These are phyloP conservation scores for Diaperis boleti DNA, from an alignment of 2,888 invertebrate species.

Conservation along the genomic window DNA sequence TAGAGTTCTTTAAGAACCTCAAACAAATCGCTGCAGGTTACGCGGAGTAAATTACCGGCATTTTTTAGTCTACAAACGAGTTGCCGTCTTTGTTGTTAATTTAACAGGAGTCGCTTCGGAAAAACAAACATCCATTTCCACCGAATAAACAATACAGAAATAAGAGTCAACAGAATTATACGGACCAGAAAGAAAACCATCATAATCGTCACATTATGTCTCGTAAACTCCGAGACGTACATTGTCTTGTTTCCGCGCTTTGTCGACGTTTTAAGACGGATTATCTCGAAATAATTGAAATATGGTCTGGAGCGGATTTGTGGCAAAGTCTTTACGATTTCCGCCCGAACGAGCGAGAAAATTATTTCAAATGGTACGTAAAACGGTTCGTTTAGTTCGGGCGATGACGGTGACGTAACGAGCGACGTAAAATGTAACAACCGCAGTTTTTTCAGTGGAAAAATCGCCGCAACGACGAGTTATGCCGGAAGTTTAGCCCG, in stretches of 20 bases:
- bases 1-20: background rate
- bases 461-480: no score
- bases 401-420: background rate
- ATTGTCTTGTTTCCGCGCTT: background rate
- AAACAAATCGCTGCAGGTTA: background rate
- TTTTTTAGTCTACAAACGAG: no score
- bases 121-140: no score
- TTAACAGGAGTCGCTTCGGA: no score
- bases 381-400: background rate
- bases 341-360: background rate
- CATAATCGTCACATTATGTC: no score
- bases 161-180: no score
- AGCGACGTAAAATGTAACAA: background rate
- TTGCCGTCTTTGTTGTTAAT: no score
- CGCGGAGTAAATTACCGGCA: background rate
- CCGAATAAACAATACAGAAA: no score
- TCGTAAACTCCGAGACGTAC: no score
- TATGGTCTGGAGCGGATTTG: conserved; percentile 2
- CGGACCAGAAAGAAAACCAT: no score
- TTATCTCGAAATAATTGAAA: conserved; percentile 15
- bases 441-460: no score
- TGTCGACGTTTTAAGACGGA: conserved; percentile 3
- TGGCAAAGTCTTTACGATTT: conserved; percentile 1
- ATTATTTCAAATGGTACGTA: background rate
- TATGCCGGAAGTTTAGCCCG: no score